Conservation (phyloP, 2,888 invertebrate genomes). For the Thymelicus lineola region DNA sequence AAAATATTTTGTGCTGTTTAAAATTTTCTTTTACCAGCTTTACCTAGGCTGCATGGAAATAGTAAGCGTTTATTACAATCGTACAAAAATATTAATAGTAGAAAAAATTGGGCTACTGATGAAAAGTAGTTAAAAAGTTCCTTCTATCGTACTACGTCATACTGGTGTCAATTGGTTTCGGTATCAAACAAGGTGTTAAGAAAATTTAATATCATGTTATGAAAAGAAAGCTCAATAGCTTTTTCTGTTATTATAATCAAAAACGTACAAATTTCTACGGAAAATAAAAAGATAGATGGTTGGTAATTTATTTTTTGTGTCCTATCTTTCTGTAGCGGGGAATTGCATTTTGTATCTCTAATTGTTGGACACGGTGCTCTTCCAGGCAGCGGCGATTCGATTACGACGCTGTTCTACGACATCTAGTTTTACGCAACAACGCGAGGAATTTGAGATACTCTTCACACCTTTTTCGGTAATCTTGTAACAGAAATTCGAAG, state of each 20-base stretch:
- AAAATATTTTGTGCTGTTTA: conserved; percentile 59
- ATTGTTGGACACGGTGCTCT: conserved; percentile 52
- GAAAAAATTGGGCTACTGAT: background rate
- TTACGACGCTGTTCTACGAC: conserved; percentile 59
- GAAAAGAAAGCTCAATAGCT: too few species aligned
- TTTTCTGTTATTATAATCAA: too few species aligned
- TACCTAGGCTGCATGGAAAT: background rate
- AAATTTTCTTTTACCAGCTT: conserved; percentile 47
- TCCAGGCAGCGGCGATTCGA: conserved; percentile 54
- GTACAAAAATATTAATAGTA: background rate
- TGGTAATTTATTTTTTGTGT: conserved; percentile 37
- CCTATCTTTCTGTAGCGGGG: conserved; percentile 38
- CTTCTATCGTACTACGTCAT: too few species aligned
- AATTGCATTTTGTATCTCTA: conserved; percentile 47
- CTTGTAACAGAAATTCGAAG: conserved; percentile 26
- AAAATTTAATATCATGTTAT: too few species aligned
- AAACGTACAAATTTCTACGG: background rate
- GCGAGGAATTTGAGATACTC: conserved; percentile 39
- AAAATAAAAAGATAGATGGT: background rate
- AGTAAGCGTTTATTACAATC: background rate
- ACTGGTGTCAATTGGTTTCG: too few species aligned
- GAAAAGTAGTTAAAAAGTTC: too few species aligned
- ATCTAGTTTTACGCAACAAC: conserved; percentile 48
- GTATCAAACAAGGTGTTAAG: too few species aligned
- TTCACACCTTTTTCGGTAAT: conserved; percentile 21